Base-by-base conservation (phyloP, 35 echinoderm and acorn worm species). In the Apostichopus japonicus region DNA sequence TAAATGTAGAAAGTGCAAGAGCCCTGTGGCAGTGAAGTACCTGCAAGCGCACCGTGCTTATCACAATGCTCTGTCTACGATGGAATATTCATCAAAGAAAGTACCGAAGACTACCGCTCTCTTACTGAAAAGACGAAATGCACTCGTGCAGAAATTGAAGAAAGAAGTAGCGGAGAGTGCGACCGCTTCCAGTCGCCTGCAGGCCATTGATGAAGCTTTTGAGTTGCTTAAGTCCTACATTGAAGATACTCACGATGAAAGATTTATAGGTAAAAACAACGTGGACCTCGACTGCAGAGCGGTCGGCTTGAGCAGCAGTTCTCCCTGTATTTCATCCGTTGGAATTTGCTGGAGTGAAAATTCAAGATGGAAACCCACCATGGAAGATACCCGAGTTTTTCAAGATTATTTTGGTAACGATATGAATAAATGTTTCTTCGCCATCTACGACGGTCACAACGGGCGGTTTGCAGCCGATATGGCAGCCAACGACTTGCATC, bases 321-420 rank as follows among this genome's bases (percentile, higher is more conserved):
- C 94, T 25, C 56, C 52, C 8, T 98, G 96, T 56, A 91, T 94
- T 17, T 90, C 82, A 19, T 94, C 96, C 25, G 87, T 96, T 8
- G 95, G 96, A 5, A 93, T 98, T 16, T 98, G 96, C 77, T 96
- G 92, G 22, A 77, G 91, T 73, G 92, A 86, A 63, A 98, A 98
- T 73, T 82, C 90, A 57, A 70, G 96, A 23, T 98, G 96, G 96
- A 98, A 98, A 77, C 84, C 90, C 16, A 93, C 80, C 24, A 98
- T 98, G 96, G 94, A 98, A 84, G 96, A 98, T 71, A 96, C 96
- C 0, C 70, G 94, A 77, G 94, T 98, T 4, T 98, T 98, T 90
- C 96, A 98, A 77, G 96, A 98, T 86, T 98, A 94, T 55, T 98
- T 94, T 90, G 96, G 96, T 22, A 98, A 98, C 63, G 96, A 98